Conservation (phyloP, 2,113 vertebrate genomes). For the Ptyas mucosa region DNA sequence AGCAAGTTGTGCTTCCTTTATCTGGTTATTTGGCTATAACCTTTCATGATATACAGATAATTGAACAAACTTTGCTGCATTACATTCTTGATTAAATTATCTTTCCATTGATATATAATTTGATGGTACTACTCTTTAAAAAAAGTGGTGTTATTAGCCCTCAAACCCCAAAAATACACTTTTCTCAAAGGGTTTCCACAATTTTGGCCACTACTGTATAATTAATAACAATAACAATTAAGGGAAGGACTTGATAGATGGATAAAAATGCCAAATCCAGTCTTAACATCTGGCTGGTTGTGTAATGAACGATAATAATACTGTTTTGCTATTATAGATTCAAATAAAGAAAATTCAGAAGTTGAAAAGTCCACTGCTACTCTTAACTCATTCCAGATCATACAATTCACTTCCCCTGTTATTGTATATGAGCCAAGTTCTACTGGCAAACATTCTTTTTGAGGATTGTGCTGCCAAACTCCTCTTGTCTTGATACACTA, state of each 20-base stretch:
- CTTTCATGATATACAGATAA: too few relatives aligned
- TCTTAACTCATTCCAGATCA: background rate
- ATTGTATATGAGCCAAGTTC: background rate
- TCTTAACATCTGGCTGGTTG: background rate
- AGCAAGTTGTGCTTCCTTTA: too few relatives aligned
- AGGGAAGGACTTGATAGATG: background rate
- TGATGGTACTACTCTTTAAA: too few relatives aligned
- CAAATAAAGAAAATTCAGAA: background rate
- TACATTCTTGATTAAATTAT: too few relatives aligned
- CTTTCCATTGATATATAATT: too few relatives aligned
- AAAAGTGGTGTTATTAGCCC: too few relatives aligned
- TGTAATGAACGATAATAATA: background rate
- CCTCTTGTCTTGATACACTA: background rate
- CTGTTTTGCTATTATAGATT: background rate
- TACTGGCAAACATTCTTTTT: background rate
- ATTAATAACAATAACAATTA: background rate
- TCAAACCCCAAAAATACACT: too few relatives aligned
- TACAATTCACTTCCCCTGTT: background rate
- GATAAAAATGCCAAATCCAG: background rate
- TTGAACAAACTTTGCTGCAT: too few relatives aligned
- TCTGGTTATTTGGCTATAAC: too few relatives aligned
- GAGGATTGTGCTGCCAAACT: background rate
- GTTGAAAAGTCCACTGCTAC: background rate
- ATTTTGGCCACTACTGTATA: background rate
- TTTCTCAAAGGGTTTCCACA: too few relatives aligned